Base-by-base conservation (phyloP, 2,888 invertebrate species). In the Alentia gelatinosa region DNA sequence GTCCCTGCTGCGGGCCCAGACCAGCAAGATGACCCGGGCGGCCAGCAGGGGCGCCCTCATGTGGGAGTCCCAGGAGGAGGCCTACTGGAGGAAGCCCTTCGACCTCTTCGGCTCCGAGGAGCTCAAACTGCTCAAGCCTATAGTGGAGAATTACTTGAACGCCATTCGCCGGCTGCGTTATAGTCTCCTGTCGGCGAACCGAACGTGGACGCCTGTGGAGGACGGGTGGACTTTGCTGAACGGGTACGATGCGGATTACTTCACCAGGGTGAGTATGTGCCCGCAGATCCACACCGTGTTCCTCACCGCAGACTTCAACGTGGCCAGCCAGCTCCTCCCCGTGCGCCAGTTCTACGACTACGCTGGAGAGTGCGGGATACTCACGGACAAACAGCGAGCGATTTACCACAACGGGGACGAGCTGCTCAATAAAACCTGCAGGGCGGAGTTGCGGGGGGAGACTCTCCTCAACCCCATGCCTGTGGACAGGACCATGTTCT, bases 331-430 rank as follows among this genome's bases (percentile, higher is more conserved):
- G 3, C 0, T 79, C 0, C 40, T 90, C 35, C 90, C 90, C 0
- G 47, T 83, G 3, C 19, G 9, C 1, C 23, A 47, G n/a, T 90
- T 75, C 35, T 90, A 75, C 35, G 79, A 90, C 35, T 90, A 50
- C 30, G 68, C 42, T 4, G 75, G 75, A 1, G 90, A 47, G 23
- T 90, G 90, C 42, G 37, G n/a, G 4, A n/a, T 68, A 30, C 7
- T 75, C 19, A 79, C 79, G 19, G 33, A 40, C 19, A 75, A 50
- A 33, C 15, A 35, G 5, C 23, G 83, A 50, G 90, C 90, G 5
- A 79, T 90, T 4, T 90, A 90, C 74, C 35, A n/a, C 83, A 75
- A 90, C 83, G 90, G 90, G 23, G 75, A 79, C 33, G 90, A 79
- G 79, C 83, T 90, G 33, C 42, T 75, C n/a, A 90, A 90, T 79